A percentile compares a stretch with the other conserved stretches of the same genome.
Evolutionary conservation across 2,888 invertebrate genomes (phyloP).

Genomic region (Drosophila mimetica): DNA sequence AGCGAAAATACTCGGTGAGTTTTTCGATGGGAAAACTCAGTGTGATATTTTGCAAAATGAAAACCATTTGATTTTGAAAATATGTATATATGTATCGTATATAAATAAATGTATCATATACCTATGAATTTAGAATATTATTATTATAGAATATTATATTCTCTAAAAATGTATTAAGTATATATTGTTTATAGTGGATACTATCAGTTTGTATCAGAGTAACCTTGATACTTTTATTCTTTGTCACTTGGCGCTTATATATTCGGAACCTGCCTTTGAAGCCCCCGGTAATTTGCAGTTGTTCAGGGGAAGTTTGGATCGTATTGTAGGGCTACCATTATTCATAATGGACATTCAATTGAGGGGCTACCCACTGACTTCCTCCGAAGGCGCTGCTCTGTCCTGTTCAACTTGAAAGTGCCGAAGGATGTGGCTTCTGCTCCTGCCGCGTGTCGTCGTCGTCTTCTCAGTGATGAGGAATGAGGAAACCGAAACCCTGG

Average conservation of each 20-base stretch:
- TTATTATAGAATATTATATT: no score
- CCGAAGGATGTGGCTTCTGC: slow-evolving; percentile 67
- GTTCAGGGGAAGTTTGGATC: neutral
- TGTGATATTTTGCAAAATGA: no score
- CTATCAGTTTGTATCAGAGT: neutral
- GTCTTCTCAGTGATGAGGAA: slow-evolving; percentile 13
- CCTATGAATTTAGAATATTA: no score
- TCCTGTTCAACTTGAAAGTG: slow-evolving; percentile 58
- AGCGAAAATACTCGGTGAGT: neutral
- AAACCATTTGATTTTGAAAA: no score
- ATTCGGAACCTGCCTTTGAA: slow-evolving; percentile 6
- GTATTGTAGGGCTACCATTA: neutral
- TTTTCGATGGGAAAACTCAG: neutral
- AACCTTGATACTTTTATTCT: neutral
- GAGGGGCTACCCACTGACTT: slow-evolving; percentile 64
- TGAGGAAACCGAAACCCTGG: slow-evolving; percentile 1
- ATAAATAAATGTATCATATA: no score
- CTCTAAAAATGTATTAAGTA: no score
- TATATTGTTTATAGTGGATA: no score
- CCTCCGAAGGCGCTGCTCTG: slow-evolving; percentile 46
- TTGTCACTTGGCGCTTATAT: slow-evolving; percentile 1
- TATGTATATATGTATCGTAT: no score
- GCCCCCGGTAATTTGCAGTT: neutral
- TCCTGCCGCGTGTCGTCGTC: slow-evolving; percentile 74
- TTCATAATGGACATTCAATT: slow-evolving; percentile 24